Percentiles rank a stretch among this genome's conserved stretches.
These are phyloP conservation scores for Willisornis vidua DNA, from an alignment of 2,113 vertebrate species.

Conservation along the genomic window DNA sequence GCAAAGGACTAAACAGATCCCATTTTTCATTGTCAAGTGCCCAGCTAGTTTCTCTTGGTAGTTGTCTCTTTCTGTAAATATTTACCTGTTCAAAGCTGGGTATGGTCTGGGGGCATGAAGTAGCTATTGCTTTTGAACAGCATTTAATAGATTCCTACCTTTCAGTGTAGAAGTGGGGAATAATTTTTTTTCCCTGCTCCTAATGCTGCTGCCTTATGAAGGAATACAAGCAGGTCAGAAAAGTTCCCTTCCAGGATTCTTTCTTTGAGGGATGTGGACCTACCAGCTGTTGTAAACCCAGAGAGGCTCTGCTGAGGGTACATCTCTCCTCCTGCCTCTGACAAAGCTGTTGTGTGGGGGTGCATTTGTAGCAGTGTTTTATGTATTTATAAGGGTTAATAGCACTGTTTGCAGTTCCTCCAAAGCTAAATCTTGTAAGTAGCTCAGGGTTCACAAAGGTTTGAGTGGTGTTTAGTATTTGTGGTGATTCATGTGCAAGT, in stretches of 20 bases:
- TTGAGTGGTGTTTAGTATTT: background rate
- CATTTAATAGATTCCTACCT: background rate
- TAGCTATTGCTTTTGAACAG: background rate
- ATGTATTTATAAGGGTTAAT: background rate
- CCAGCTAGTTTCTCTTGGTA: background rate
- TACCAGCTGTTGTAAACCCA: background rate
- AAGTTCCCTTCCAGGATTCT: background rate
- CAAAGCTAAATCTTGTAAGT: background rate
- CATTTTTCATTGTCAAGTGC: slow-evolving; percentile 34
- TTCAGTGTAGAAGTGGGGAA: background rate
- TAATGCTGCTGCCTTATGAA: background rate
- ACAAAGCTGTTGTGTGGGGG: background rate
- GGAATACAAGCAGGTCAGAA: background rate
- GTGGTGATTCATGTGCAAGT: background rate
- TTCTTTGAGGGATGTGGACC: background rate
- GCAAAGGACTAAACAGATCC: background rate
- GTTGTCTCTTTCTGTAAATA: slow-evolving; percentile 2
- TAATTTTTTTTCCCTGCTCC: background rate
- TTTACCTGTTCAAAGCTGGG: background rate
- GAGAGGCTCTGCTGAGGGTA: background rate
- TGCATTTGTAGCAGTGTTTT: background rate
- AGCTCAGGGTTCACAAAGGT: background rate
- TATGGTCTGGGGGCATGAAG: background rate
- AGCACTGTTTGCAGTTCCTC: background rate
- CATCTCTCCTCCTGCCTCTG: background rate